phyloP scores from a whole-genome alignment of 2,797 vertebrate species.

The Fundulus diaphanus region DNA sequence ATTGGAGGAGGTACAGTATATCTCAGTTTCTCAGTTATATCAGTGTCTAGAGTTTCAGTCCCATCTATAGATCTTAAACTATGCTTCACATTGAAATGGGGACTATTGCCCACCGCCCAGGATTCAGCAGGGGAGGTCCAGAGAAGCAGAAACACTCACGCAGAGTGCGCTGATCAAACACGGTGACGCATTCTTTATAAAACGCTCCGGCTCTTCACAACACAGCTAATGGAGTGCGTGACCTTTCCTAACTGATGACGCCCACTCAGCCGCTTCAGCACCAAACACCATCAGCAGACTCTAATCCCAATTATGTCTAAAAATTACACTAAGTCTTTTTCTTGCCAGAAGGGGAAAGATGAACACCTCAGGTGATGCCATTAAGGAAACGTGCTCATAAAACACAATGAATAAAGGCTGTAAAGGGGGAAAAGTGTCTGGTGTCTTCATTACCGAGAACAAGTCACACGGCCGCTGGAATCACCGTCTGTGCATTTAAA shows the following conservation, averaged over 20 bases:
- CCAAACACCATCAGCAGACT: conserved; percentile 38
- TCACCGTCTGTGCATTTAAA: neutral
- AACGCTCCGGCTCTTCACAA: conserved; percentile 29
- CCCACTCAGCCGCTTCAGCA: conserved; percentile 56
- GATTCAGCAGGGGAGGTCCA: neutral
- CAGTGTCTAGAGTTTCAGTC: neutral
- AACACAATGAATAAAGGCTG: neutral
- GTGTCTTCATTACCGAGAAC: conserved; percentile 9
- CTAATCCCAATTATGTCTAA: conserved; percentile 37
- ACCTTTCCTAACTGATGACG: conserved; percentile 51
- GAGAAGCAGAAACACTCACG: neutral
- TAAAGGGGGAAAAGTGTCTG: neutral
- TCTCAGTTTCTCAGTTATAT: neutral
- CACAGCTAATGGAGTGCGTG: conserved; percentile 54
- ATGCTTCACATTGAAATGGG: neutral
- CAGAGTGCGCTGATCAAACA: conserved; percentile 14
- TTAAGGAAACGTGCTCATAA: neutral
- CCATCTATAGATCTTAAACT: neutral
- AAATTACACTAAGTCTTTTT: conserved; percentile 19
- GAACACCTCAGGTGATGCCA: conserved; percentile 17
- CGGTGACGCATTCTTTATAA: neutral
- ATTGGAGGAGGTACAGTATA: neutral
- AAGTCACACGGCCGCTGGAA: neutral
- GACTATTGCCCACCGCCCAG: neutral
- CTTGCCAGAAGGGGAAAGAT: neutral